Percentiles rank a stretch among this genome's conserved stretches.
Evolutionary conservation across 2,113 vertebrate species (phyloP).

Genomic region (Corythoichthys haematopterus): DNA sequence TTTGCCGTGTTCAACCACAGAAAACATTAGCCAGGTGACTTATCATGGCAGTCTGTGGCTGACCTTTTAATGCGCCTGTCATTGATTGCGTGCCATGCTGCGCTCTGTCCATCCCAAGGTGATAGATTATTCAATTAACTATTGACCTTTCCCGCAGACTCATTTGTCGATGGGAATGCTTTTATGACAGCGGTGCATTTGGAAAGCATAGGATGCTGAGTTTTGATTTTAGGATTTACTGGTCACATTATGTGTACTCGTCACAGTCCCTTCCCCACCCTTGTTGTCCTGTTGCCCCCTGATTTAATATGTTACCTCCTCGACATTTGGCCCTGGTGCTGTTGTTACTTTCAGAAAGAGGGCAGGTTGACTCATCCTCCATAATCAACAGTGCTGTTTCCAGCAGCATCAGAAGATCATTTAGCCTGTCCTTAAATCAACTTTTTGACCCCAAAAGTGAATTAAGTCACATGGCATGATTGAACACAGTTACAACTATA

Average conservation of each 20-base stretch:
- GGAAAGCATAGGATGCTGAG: conserved; percentile 73
- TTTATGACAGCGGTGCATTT: conserved; percentile 82
- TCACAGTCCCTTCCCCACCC: conserved; percentile 5
- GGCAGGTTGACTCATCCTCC: neutral
- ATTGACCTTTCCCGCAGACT: conserved; percentile 96
- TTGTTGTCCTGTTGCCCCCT: conserved; percentile 42
- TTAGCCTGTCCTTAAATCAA: neutral
- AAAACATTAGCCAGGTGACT: conserved; percentile 79
- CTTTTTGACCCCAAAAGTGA: neutral
- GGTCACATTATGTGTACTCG: conserved; percentile 50
- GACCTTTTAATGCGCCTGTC: conserved; percentile 97
- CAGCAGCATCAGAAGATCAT: neutral
- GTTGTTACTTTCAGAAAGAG: conserved; percentile 1
- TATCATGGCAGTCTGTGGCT: conserved; percentile 83
- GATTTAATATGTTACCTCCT: conserved; percentile 44
- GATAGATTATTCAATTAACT: conserved; percentile 99
- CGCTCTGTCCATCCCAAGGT: conserved; percentile 89
- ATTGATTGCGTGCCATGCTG: conserved; percentile 87
- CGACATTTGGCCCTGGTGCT: conserved; percentile 30
- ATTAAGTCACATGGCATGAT: neutral
- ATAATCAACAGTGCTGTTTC: neutral
- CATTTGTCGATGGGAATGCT: conserved; percentile 89
- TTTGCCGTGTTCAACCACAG: conserved; percentile 51
- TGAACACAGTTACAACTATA: neutral
- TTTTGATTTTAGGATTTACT: conserved; percentile 73